phyloP scores from a whole-genome alignment of 1,140 invertebrate species.

The Papilio helenus region DNA sequence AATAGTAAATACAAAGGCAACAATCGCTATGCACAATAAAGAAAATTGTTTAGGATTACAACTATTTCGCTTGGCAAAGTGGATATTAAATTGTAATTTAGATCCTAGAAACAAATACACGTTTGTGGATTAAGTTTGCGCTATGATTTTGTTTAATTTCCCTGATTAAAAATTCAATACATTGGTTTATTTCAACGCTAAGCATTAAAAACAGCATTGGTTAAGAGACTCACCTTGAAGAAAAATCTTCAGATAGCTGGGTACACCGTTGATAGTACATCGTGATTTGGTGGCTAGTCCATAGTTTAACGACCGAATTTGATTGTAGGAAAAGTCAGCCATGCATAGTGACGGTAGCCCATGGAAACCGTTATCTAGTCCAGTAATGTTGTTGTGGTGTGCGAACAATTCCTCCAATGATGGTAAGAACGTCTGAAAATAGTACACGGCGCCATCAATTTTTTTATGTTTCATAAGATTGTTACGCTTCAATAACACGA shows the following conservation, averaged over 20 bases:
- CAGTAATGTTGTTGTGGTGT: conserved; percentile 88
- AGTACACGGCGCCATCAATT: conserved; percentile 29
- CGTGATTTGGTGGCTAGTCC: conserved; percentile 90
- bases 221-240: conserved; percentile 86
- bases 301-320: conserved; percentile 87
- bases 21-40: not conserved
- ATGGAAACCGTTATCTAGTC: conserved; percentile 90
- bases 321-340: conserved; percentile 90
- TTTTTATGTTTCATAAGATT: not conserved
- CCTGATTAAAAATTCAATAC: not conserved
- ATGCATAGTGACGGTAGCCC: conserved; percentile 90
- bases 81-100: not conserved
- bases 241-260: conserved; percentile 89
- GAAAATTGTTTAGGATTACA: not conserved
- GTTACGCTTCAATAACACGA: conserved; percentile 17
- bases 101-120: not conserved
- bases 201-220: not conserved
- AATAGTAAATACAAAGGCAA: not conserved
- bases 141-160: not conserved
- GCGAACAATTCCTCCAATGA: conserved; percentile 89
- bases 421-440: conserved; percentile 89
- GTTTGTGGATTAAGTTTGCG: conserved; percentile 6
- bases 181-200: not conserved
- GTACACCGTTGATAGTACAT: conserved; percentile 89
- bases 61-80: not conserved